Conservation (phyloP, 2,888 invertebrate species). For the Eupeodes latifasciatus region DNA sequence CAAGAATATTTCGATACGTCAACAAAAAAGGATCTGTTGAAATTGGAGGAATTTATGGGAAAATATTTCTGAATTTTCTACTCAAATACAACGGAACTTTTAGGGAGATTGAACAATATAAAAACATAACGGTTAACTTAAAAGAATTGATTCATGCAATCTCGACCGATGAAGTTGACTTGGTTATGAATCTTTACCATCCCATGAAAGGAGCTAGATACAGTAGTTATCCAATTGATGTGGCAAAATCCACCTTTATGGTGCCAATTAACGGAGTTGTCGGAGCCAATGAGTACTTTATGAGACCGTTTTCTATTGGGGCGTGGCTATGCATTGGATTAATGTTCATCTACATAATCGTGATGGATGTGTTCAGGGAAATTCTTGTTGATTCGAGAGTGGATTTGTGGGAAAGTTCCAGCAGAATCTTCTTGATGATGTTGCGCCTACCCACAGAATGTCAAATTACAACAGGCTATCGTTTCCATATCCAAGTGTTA, state of each 20-base stretch:
- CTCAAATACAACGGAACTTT: slow-evolving; percentile 45
- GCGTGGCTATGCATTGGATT: slow-evolving; percentile 27
- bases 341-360: slow-evolving; percentile 9
- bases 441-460: background rate
- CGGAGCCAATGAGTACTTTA: slow-evolving; percentile 38
- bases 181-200: slow-evolving; percentile 35
- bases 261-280: slow-evolving; percentile 43
- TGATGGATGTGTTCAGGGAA: slow-evolving; percentile 36
- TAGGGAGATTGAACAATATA: slow-evolving; percentile 15
- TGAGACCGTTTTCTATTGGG: slow-evolving; percentile 7
- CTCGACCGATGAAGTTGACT: slow-evolving; percentile 17
- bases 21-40: background rate
- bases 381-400: background rate
- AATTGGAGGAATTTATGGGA: slow-evolving; percentile 31
- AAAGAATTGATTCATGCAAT: slow-evolving; percentile 22
- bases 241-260: background rate
- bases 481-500: slow-evolving; percentile 28
- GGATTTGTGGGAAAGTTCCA: slow-evolving; percentile 17
- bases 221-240: slow-evolving; percentile 47
- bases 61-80: slow-evolving; percentile 32
- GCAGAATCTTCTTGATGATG: slow-evolving; percentile 23
- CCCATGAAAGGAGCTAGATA: background rate
- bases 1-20: slow-evolving; percentile 39
- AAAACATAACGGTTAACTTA: background rate
- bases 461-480: background rate